Percentiles rank a stretch among this genome's conserved stretches.
Conservation (phyloP, 2,113 vertebrate genomes). For the Petroica traversi region DNA sequence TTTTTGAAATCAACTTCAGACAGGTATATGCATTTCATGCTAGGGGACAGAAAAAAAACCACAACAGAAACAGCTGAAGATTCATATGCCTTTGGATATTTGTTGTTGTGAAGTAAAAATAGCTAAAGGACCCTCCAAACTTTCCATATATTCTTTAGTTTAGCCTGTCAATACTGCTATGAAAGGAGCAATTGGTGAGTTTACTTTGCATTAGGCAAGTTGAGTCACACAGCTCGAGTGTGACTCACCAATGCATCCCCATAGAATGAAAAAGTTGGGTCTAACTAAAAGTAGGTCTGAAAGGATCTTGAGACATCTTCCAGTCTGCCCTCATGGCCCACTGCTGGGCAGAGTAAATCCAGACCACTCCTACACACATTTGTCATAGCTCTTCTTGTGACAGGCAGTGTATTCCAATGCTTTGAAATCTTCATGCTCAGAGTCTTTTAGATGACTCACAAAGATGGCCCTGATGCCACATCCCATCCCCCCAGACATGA, state of each 20-base stretch:
- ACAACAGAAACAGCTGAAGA: neutral
- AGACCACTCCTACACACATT: neutral
- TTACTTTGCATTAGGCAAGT: neutral
- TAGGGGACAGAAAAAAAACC: neutral
- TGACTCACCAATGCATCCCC: neutral
- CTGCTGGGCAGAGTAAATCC: neutral
- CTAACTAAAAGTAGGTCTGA: neutral
- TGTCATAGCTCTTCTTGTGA: neutral
- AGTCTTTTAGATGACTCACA: neutral
- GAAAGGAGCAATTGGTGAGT: neutral
- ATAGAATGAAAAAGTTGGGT: neutral
- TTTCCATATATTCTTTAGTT: neutral
- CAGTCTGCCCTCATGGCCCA: neutral
- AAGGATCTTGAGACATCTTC: neutral
- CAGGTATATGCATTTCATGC: neutral
- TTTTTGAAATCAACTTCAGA: neutral
- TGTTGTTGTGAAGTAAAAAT: neutral
- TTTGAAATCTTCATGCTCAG: neutral
- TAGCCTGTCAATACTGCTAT: neutral
- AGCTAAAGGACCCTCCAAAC: neutral
- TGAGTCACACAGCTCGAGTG: neutral
- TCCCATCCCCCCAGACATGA: neutral
- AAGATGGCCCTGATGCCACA: neutral
- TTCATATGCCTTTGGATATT: neutral
- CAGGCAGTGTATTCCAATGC: neutral